These are phyloP conservation scores for Alectoris magna DNA, from an alignment of 2,797 vertebrate genomes.

Conservation along the genomic window DNA sequence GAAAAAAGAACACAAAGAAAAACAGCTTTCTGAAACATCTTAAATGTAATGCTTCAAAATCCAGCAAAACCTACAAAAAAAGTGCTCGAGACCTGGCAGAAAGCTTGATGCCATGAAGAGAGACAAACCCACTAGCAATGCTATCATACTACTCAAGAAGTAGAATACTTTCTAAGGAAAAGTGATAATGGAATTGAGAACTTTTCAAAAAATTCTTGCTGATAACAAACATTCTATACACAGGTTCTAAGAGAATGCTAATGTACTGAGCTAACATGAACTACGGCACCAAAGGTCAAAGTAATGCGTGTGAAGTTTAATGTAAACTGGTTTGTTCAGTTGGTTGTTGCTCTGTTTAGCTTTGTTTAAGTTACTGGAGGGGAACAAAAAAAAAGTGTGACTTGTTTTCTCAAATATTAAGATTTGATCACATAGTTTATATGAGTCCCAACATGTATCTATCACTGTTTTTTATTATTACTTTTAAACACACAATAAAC, in stretches of 20 bases:
- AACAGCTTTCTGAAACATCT: neutral
- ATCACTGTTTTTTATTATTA: neutral
- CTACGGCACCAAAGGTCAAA: neutral
- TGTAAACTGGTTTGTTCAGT: neutral
- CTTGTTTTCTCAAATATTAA: neutral
- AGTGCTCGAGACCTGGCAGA: neutral
- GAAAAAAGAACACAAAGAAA: neutral
- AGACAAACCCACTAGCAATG: neutral
- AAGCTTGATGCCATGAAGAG: neutral
- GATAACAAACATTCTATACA: neutral
- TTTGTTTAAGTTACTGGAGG: neutral
- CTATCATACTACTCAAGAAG: neutral
- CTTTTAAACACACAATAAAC: neutral
- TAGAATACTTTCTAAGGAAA: neutral
- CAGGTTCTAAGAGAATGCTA: neutral
- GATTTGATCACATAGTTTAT: neutral
- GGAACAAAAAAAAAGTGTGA: neutral
- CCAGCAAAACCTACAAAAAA: neutral
- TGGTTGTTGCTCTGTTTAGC: neutral
- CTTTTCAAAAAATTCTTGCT: accelerated
- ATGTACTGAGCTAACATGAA: neutral
- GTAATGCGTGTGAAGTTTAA: neutral
- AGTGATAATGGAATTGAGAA: neutral
- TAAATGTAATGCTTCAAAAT: neutral
- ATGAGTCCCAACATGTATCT: neutral